Percentiles rank a stretch among this genome's conserved stretches.
These are phyloP conservation scores for Magallana ariakensis DNA, from an alignment of 1,140 invertebrate genomes.

Conservation along the genomic window DNA sequence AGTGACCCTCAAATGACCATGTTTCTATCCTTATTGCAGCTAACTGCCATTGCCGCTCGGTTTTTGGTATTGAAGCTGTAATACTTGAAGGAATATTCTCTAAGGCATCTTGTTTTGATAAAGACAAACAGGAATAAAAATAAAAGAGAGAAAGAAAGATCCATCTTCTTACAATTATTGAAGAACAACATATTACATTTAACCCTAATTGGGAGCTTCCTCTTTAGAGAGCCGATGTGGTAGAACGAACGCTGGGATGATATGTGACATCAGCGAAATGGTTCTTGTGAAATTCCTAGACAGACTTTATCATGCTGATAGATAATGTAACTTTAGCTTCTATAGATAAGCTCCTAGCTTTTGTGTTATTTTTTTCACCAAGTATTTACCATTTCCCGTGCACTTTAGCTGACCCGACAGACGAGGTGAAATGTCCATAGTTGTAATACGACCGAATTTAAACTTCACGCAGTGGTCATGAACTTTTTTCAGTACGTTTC, in stretches of 20 bases:
- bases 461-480: slow-evolving; percentile 37
- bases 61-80: slow-evolving; percentile 13
- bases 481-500: slow-evolving; percentile 43
- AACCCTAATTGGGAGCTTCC: slow-evolving; percentile 11
- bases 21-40: slow-evolving; percentile 52
- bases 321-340: slow-evolving; percentile 22
- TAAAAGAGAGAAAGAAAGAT: neutral
- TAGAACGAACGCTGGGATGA: neutral
- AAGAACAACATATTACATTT: slow-evolving; percentile 31
- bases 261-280: neutral
- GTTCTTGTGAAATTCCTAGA: slow-evolving; percentile 21
- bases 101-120: slow-evolving; percentile 15
- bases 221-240: neutral
- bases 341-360: slow-evolving; percentile 22
- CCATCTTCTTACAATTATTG: neutral
- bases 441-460: slow-evolving; percentile 29
- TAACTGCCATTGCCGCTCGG: neutral
- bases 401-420: slow-evolving; percentile 39
- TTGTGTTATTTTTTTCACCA: slow-evolving; percentile 8
- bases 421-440: slow-evolving; percentile 33
- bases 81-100: neutral
- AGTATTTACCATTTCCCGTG: slow-evolving; percentile 37
- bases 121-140: slow-evolving; percentile 7
- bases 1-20: slow-evolving; percentile 55
- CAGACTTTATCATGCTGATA: slow-evolving; percentile 36